Evolutionary conservation across 92 coral and sea anemone species (phyloP), one percentile per base, ranked within the genome.

Genomic region (Siderastrea radians): DNA sequence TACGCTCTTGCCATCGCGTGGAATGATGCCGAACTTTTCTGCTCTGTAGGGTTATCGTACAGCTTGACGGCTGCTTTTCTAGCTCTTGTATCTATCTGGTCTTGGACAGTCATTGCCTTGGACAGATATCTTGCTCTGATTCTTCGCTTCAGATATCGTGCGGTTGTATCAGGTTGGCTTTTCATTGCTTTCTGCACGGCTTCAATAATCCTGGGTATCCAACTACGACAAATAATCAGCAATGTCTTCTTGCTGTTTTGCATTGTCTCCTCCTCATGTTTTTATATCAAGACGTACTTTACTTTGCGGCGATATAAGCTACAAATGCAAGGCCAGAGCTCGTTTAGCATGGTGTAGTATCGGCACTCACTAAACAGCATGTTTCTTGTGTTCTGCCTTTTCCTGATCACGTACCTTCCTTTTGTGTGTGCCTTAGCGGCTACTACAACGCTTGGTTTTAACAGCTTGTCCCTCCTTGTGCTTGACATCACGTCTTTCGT

Each of bases 61-160:
- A 74, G 79, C 8, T 15, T 75, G 11, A 19, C 1, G 6, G 3
- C 64, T 75, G 11, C 66, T 2, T 75, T 75, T 6, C 49, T 75
- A 2, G 64, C 1, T 17, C 11, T 55, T 11, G 79, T 75, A n/a
- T 75, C 79, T 8, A 13, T 75, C 19, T 75, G 79, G 63, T 53
- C 79, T 2, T 43, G 54, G 17, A 53, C 64, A 54, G 19, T 55
- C 16, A 53, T 75, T 16, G 79, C 79, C 6, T 16, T 75, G 19
- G 79, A 75, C 49, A 54, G 79, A 54, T 55, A 75, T 10, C 79
- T 75, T 46, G 79, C 79, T 75, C 11, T 75, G 6, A 46, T 10
- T 55, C 79, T 75, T 52, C 79, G 48, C 17, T 53, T 57, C 49
- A 75, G 49, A 53, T 75, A 75, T 10, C 48, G 64, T 1, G 7